Percentiles rank a stretch among this genome's conserved stretches.
Conservation (phyloP, 2,888 invertebrate species). For the Dolichopus griseipennis region DNA sequence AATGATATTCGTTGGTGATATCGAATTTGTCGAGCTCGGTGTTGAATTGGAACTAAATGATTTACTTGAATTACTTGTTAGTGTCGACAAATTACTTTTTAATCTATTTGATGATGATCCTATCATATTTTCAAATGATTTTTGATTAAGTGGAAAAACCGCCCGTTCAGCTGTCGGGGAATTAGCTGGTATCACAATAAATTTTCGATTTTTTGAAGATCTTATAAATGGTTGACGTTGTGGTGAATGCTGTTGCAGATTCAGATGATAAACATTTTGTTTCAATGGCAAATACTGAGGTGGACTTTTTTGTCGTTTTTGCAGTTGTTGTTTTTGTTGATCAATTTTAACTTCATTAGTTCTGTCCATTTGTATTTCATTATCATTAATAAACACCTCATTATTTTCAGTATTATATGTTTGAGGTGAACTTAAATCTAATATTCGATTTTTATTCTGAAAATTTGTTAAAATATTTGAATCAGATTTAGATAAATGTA, state of each 20-base stretch:
- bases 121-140: background rate
- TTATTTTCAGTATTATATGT: background rate
- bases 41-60: background rate
- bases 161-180: background rate
- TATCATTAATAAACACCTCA: background rate
- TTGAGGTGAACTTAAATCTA: background rate
- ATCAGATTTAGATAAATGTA: no score
- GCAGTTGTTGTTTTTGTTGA: background rate
- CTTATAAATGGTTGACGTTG: background rate
- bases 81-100: background rate
- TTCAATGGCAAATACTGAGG: no score
- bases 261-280: background rate
- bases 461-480: background rate
- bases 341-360: background rate
- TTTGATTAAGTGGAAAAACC: background rate
- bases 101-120: background rate
- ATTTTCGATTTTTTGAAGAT: slow-evolving; percentile 4
- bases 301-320: background rate
- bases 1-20: background rate
- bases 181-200: slow-evolving; percentile 9
- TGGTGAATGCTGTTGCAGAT: background rate
- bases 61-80: background rate
- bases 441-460: background rate
- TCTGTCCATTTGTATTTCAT: background rate
- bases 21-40: background rate